Base-by-base conservation (phyloP, 2,113 vertebrate genomes). In the Ursus arctos region DNA sequence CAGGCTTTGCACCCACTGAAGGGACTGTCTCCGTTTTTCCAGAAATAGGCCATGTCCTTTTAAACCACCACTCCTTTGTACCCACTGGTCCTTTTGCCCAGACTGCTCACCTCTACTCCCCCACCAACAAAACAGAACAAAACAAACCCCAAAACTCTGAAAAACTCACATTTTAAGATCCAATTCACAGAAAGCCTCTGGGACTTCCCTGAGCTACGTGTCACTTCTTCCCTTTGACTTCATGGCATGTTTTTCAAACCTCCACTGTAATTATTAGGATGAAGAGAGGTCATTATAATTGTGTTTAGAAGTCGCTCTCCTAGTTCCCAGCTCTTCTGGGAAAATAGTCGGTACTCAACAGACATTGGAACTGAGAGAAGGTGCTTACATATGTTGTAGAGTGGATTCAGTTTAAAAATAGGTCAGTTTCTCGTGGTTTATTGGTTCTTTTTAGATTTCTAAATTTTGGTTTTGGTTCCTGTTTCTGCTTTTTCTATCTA, bases 371-470 rank as follows among this genome's bases (percentile, higher is more conserved):
- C 47, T 43, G 21, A 51, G 33, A 6, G 47, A 31, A 15, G 33
- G 28, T 43, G 7, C 15, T 21, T 77, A 61, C 47, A 40, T 77
- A 61, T n/a, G 82, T 76, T 28, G 0, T 49, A 67, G 36, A 85
- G 67, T 92, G 36, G 4, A 79, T 74, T 92, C 72, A 59, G 18
- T 94, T 94, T 85, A 63, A 4, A 92, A 84, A 49, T 59, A n/a
- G 26, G 26, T 80, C 2, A 4, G 59, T 94, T 76, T 74, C 4
- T 71, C 16, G 22, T 31, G 12, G 11, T 18, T 61, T 57, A 22
- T 65, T 31, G 33, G 0, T 85, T 92, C 1, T 67, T 36, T 81
- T 53, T 10, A 14, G 0, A 65, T 74, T 84, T 22, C 77, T 21
- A 61, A 57, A n/a, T 55, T 77, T 63, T 47, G 15, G 2, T 47